Evolutionary conservation across 64 coral and sea anemone genomes (phyloP), one percentile per base, ranked within the genome.

Genomic region (Pocillopora damicornis): DNA sequence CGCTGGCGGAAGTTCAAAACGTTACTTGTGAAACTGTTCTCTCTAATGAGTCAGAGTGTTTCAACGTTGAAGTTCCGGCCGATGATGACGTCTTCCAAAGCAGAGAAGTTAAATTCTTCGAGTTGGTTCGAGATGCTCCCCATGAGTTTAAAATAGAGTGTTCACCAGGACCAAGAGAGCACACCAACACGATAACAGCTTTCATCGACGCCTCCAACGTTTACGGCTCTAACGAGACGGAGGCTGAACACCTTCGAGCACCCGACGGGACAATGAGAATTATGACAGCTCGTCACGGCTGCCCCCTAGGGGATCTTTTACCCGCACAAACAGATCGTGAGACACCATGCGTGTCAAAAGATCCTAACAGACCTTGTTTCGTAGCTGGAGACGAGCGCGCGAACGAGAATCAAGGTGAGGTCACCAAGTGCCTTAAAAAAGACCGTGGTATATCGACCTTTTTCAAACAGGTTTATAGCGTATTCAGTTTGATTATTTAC

Each of bases 131-230:
- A 1, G 80, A 94, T 58, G 93, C 87, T 1, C 78, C 78, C 4
- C 15, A 26, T 16, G 11, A 62, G 12, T 61, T 8, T 11, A 20
- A 20, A 11, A 9, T 13, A 2, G 1, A 15, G 0, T 76, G 86
- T 58, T 11, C 12, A 74, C 66, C n/a, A 13, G 20, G 10, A 7
- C 26, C 60, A 2, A 58, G 89, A 20, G 71, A 91, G 81, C 86
- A 94, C 42, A 25, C 69, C 18, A 94, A 94, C 71, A 66, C 34
- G 13, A 74, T 79, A 76, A 87, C 82, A 11, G 16, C 93, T 11
- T 91, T 58, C 34, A 91, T 94, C 60, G 93, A 94, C 34, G 93
- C 77, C 4, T 93, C 92, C 5, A 75, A 87, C 66, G 83, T 91
- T 1, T 91, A 91, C 35, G 90, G 90, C 59, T 66, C 59, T 25